Base-by-base conservation (phyloP, 2,113 vertebrate species). In the Brachirus orientalis region DNA sequence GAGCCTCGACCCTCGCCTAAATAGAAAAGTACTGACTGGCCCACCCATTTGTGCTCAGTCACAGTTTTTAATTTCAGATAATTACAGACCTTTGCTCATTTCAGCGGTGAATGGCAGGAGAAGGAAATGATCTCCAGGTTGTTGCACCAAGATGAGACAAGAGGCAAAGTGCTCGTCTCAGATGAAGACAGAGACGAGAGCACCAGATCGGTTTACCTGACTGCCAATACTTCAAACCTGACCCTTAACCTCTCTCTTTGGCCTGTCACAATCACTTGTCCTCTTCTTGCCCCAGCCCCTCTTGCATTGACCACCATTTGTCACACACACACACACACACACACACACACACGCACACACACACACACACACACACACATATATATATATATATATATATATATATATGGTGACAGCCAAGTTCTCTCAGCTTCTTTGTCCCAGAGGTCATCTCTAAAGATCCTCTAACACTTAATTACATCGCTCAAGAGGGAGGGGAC, bases 251-350 rank as follows among this genome's bases (percentile, higher is more conserved):
- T 74, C 54, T 69, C 8, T 2, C 20, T 87, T 87, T 69, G 70
- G 55, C 76, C 77, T 85, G 80, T 90, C 77, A 84, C 36, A 72
- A 79, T 91, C 87, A 88, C 89, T 89, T 80, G 82, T 75, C 84
- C 63, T 67, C 63, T 65, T 70, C 48, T 71, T 33, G n/a, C 48
- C 50, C 51, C 1, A 53, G 53, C 66, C 48, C n/a, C 50, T 66
- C 6, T 7, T 0, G 19, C 1, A 10, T 64, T 76, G 79, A 69
- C 72, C 69, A 51, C 37, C 3, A 8, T 69, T 69, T 43, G 59
- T 67, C 69, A 61, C 48, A 19, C n/a, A n/a, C n/a, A n/a, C n/a
- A n/a, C n/a, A n/a, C n/a, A n/a, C n/a, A n/a, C n/a, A n/a, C n/a
- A n/a, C n/a, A n/a, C n/a, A n/a, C n/a, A n/a, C n/a, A n/a, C n/a